Conservation (phyloP, 2,797 vertebrate species). For the Periophthalmus magnuspinnatus region DNA sequence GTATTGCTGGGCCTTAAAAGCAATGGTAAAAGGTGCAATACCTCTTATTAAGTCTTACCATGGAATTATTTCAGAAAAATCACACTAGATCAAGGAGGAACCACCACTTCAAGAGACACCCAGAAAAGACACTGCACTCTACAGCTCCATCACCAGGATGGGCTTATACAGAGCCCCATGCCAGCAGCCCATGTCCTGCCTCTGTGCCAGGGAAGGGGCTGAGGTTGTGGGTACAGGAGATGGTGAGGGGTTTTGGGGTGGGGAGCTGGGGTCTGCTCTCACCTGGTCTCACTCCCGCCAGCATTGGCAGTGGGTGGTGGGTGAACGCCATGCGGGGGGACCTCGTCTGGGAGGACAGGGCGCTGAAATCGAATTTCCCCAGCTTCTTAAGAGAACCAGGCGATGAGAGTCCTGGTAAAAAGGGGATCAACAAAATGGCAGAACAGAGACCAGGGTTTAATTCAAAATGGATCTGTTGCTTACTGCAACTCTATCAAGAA, state of each 20-base stretch:
- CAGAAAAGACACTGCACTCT: constrained; percentile 48
- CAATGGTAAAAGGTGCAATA: not conserved
- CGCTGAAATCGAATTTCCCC: constrained; percentile 97
- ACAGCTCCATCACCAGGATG: constrained; percentile 44
- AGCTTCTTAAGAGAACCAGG: constrained; percentile 95
- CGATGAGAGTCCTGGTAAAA: constrained; percentile 82
- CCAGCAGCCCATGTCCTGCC: constrained; percentile 46
- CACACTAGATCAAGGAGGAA: constrained; percentile 10
- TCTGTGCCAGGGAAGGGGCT: constrained; percentile 41
- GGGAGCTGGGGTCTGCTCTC: constrained; percentile 77
- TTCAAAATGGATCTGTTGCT: constrained; percentile 43
- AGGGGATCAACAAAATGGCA: constrained; percentile 69
- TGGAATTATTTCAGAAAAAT: not conserved
- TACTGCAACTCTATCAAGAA: constrained; percentile 65
- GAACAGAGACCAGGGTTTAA: constrained; percentile 74
- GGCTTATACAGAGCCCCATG: constrained; percentile 27
- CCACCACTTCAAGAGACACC: constrained; percentile 35
- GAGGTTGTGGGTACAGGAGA: constrained; percentile 56
- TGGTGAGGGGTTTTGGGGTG: constrained; percentile 50
- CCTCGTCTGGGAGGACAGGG: constrained; percentile 91
- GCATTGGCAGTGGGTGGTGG: constrained; percentile 96
- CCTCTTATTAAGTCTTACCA: not conserved
- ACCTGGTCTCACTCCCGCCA: constrained; percentile 98
- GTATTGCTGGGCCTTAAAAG: not conserved
- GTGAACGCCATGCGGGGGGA: constrained; percentile 97